Percentiles rank a stretch among this genome's conserved stretches.
These are phyloP conservation scores for Cryptus armator DNA, from an alignment of 2,888 invertebrate genomes.

Conservation along the genomic window DNA sequence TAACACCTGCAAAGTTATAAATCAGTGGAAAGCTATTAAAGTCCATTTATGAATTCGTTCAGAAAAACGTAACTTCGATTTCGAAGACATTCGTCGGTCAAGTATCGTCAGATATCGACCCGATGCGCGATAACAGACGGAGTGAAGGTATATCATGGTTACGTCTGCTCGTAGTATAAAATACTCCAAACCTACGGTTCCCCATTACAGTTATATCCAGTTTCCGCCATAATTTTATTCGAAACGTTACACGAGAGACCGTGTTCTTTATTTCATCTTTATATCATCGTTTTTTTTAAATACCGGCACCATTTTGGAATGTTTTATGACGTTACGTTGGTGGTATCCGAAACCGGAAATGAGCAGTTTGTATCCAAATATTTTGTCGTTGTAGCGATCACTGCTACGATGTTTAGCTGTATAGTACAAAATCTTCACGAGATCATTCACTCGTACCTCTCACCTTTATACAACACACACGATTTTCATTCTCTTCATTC, in stretches of 20 bases:
- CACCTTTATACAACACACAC: slow-evolving; percentile 25
- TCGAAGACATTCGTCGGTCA: too few species aligned
- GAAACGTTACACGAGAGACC: slow-evolving; percentile 22
- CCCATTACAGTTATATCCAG: slow-evolving; percentile 38
- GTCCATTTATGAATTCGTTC: too few species aligned
- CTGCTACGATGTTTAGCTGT: slow-evolving; percentile 20
- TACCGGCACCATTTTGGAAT: slow-evolving; percentile 22
- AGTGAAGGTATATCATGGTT: background rate
- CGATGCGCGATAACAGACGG: background rate
- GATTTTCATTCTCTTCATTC: slow-evolving; percentile 1
- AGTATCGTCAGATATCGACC: too few species aligned
- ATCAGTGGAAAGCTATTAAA: too few species aligned
- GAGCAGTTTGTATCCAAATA: slow-evolving; percentile 32
- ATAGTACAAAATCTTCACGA: slow-evolving; percentile 21
- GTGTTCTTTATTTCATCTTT: slow-evolving; percentile 5
- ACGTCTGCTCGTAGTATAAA: background rate
- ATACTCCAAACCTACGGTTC: slow-evolving; percentile 29
- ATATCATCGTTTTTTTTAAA: slow-evolving; percentile 12
- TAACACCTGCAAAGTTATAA: too few species aligned
- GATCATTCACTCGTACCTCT: slow-evolving; percentile 34
- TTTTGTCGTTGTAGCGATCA: slow-evolving; percentile 23
- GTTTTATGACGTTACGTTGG: slow-evolving; percentile 5
- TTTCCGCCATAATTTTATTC: background rate
- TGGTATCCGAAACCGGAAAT: slow-evolving; percentile 42
- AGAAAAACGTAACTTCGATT: too few species aligned